Percentiles rank a stretch among this genome's conserved stretches.
phyloP scores from a whole-genome alignment of 1,140 invertebrate genomes.

The Gryllus bimaculatus region DNA sequence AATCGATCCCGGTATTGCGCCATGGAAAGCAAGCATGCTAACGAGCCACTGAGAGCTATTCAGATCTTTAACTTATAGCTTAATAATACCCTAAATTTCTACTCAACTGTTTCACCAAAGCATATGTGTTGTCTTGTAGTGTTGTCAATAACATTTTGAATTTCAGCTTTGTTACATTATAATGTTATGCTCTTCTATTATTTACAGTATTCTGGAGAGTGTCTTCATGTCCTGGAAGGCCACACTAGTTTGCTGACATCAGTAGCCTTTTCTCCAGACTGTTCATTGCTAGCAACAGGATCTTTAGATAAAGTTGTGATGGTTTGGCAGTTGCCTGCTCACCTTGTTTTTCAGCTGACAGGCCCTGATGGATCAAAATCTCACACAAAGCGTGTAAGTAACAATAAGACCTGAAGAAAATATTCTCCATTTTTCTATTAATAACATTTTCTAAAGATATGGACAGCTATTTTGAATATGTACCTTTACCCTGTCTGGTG shows the following conservation, averaged over 20 bases:
- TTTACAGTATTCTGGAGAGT: conserved; percentile 41
- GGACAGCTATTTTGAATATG: too few species aligned
- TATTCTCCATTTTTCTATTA: too few species aligned
- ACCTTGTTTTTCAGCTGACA: conserved; percentile 32
- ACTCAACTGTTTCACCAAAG: too few species aligned
- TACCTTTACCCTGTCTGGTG: neutral
- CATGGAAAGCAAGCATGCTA: too few species aligned
- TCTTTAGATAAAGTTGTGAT: conserved; percentile 44
- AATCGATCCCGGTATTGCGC: too few species aligned
- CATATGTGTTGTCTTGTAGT: too few species aligned
- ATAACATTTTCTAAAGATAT: too few species aligned
- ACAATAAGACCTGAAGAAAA: neutral
- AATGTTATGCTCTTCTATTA: neutral
- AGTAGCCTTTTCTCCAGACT: conserved; percentile 43
- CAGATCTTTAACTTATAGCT: too few species aligned
- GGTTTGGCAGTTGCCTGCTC: conserved; percentile 45
- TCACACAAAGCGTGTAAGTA: conserved; percentile 31
- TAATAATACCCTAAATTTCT: too few species aligned
- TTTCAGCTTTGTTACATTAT: neutral
- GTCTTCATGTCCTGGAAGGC: conserved; percentile 45
- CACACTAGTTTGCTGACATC: conserved; percentile 45
- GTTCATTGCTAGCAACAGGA: conserved; percentile 41
- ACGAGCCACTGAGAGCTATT: too few species aligned
- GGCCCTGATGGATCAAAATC: conserved; percentile 30
- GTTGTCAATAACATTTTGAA: too few species aligned